phyloP scores from a whole-genome alignment of 2,888 invertebrate species.

The Sinelater perroti region DNA sequence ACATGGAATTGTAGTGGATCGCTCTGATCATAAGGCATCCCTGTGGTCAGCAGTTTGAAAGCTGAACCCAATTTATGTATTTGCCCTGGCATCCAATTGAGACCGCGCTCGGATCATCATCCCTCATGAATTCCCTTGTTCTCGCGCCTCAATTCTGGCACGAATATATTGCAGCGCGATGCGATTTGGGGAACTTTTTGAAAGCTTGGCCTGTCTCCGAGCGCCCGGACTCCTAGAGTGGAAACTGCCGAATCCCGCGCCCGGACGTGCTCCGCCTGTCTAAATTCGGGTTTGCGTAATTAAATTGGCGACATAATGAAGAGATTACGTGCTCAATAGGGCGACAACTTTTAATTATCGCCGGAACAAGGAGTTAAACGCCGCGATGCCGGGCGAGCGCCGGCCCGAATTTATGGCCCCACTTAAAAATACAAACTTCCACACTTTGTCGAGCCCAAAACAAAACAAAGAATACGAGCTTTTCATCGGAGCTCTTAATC shows the following conservation, averaged over 20 bases:
- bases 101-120: constrained; percentile 46
- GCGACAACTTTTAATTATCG: constrained; percentile 13
- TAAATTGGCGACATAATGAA: not conserved
- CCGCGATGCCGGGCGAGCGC: constrained; percentile 2
- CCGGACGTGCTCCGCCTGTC: not conserved
- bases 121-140: constrained; percentile 45
- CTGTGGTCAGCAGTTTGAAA: constrained; percentile 36
- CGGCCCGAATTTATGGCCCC: constrained; percentile 30
- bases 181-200: too few species aligned
- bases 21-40: constrained; percentile 30
- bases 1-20: constrained; percentile 23
- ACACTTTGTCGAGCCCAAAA: constrained; percentile 42
- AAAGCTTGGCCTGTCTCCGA: too few species aligned
- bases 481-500: constrained; percentile 50
- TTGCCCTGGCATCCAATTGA: constrained; percentile 49
- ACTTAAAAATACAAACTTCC: constrained; percentile 35
- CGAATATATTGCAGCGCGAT: too few species aligned
- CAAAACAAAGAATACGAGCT: constrained; percentile 43
- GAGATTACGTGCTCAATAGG: not conserved
- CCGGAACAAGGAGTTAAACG: constrained; percentile 5
- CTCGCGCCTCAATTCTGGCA: constrained; percentile 28
- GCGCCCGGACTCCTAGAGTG: too few species aligned
- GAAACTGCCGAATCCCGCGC: not conserved
- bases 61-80: constrained; percentile 50
- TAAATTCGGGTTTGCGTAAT: not conserved